Conservation (phyloP, 1,140 invertebrate genomes). For the Drosophila nigrodunni region DNA sequence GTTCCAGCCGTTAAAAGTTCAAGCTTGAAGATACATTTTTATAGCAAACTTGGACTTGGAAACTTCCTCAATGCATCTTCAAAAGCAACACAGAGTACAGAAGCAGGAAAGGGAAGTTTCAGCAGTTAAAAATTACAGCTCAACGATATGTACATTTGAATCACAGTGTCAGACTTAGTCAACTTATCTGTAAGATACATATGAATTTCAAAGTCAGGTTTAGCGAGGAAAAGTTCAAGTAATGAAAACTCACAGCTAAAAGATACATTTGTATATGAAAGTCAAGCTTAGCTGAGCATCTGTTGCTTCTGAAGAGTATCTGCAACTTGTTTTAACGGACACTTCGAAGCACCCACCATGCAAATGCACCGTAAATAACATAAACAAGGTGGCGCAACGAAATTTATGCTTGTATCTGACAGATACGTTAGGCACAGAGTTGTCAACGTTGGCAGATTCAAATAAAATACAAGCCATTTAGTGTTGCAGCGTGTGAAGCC, state of each 20-base stretch:
- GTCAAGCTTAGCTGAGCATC: neutral
- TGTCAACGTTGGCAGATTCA: conserved; percentile 42
- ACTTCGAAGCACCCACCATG: conserved; percentile 53
- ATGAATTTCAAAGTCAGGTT: neutral
- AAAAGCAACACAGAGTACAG: neutral
- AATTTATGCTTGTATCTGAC: conserved; percentile 50
- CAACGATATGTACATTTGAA: neutral
- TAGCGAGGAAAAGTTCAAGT: too few relatives aligned
- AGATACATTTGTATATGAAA: neutral
- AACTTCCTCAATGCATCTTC: neutral
- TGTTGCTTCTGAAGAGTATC: conserved; percentile 13
- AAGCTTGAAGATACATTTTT: neutral
- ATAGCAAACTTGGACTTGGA: neutral
- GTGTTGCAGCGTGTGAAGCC: conserved; percentile 35
- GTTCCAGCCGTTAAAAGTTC: too few relatives aligned
- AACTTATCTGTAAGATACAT: too few relatives aligned
- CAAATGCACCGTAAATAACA: conserved; percentile 54
- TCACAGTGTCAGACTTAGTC: too few relatives aligned
- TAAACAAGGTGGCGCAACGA: conserved; percentile 50
- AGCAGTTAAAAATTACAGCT: neutral
- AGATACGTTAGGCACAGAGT: conserved; percentile 51
- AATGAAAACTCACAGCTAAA: neutral
- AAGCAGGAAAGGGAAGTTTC: neutral
- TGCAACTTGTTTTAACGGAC: conserved; percentile 10
- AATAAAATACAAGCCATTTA: conserved; percentile 47